These are phyloP conservation scores for Thaumetopoea pityocampa DNA, from an alignment of 1,140 invertebrate genomes.

Conservation along the genomic window DNA sequence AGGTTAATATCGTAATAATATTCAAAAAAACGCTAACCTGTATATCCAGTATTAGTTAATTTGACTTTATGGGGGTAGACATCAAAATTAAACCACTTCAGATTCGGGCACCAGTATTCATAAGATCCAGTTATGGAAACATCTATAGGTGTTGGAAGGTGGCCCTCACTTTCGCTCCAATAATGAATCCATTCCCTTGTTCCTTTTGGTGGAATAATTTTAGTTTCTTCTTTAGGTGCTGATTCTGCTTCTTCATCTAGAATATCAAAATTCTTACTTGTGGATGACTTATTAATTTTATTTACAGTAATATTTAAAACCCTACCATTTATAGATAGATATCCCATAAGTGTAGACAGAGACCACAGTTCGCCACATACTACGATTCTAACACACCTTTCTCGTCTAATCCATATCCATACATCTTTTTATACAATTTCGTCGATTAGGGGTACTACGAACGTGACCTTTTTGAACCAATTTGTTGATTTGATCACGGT, in stretches of 20 bases:
- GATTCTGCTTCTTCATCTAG: constrained; percentile 32
- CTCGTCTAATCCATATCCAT: too few species aligned
- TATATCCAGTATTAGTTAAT: constrained; percentile 78
- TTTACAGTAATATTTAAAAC: too few species aligned
- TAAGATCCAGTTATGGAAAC: constrained; percentile 72
- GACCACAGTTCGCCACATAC: too few species aligned
- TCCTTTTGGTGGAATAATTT: constrained; percentile 44
- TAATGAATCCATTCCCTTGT: constrained; percentile 46
- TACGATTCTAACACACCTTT: too few species aligned
- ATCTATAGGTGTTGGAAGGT: constrained; percentile 74
- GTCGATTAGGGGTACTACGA: too few species aligned
- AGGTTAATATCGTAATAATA: too few species aligned
- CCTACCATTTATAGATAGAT: too few species aligned
- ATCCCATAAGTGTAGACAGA: too few species aligned
- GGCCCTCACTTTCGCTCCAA: constrained; percentile 44
- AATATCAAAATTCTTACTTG: neutral
- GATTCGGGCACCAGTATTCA: constrained; percentile 57
- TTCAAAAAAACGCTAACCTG: constrained; percentile 56
- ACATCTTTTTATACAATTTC: too few species aligned
- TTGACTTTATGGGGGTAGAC: constrained; percentile 77
- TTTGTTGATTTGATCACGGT: too few species aligned
- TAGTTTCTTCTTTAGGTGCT: constrained; percentile 24
- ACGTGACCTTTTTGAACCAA: too few species aligned
- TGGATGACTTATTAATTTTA: too few species aligned
- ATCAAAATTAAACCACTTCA: constrained; percentile 76